These are phyloP conservation scores for Spatula versicolor DNA, from an alignment of 2,797 vertebrate species.

Conservation along the genomic window DNA sequence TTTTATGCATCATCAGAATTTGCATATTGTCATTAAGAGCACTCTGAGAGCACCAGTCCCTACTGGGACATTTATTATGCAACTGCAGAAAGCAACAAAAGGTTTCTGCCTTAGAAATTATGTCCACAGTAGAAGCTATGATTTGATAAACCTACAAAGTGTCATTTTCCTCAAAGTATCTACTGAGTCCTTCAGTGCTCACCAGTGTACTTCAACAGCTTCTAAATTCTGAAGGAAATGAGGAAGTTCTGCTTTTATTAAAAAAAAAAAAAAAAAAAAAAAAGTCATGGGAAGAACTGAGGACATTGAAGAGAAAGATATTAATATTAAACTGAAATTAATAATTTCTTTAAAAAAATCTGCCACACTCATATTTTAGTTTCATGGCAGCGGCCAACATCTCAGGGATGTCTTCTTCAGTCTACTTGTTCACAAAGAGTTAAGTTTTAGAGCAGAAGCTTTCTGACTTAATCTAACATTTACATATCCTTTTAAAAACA, in stretches of 20 bases:
- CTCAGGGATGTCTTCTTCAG: not conserved
- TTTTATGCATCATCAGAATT: not conserved
- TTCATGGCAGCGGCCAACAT: not conserved
- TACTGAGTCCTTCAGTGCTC: not conserved
- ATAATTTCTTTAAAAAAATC: not conserved
- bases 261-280: not conserved
- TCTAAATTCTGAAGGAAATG: not conserved
- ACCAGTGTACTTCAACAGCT: not conserved
- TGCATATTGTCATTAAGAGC: not conserved
- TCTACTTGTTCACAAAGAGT: slow-evolving; percentile 12
- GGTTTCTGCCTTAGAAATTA: not conserved
- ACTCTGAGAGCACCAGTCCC: not conserved
- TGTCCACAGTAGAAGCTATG: not conserved
- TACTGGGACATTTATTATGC: not conserved
- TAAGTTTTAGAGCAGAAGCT: not conserved
- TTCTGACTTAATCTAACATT: slow-evolving; percentile 10
- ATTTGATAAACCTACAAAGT: not conserved
- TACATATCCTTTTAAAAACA: slow-evolving; percentile 58
- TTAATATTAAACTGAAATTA: not conserved
- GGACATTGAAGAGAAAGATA: not conserved
- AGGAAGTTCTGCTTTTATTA: not conserved
- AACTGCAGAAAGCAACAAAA: not conserved
- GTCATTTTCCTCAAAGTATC: not conserved
- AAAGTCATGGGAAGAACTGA: not conserved
- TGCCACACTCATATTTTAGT: not conserved